Evolutionary conservation across 2,888 invertebrate species (phyloP), one percentile per base, ranked within the genome.

Genomic region (Junonia oenone): DNA sequence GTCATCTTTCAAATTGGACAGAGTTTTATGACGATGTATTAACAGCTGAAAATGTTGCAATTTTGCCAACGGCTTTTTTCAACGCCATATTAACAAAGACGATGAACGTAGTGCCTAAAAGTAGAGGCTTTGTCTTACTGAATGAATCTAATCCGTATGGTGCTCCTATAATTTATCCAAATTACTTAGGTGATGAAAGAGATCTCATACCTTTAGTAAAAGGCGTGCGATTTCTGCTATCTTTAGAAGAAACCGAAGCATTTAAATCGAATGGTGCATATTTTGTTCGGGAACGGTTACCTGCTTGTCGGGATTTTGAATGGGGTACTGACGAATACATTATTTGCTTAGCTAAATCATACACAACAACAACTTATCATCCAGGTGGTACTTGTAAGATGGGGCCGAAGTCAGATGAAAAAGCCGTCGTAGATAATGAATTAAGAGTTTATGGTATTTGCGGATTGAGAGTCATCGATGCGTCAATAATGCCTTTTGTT

Each of bases 381-480:
- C 81, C 77, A 0, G 76, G 72, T 0, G 86, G 86, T 0, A 75
- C 83, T 4, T 85, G 84, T 56, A 86, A 83, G 56, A n/a, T n/a
- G n/a, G n/a, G n/a, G n/a, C n/a, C n/a, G n/a, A n/a, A n/a, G n/a
- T n/a, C n/a, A n/a, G n/a, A n/a, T n/a, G n/a, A n/a, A n/a, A n/a
- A n/a, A n/a, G n/a, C n/a, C n/a, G n/a, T n/a, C n/a, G n/a, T n/a
- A n/a, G n/a, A n/a, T n/a, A n/a, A n/a, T n/a, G n/a, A n/a, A n/a
- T n/a, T n/a, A n/a, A n/a, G n/a, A n/a, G 93, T 96, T 0, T 91
- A 93, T 51, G 95, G 95, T 1, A 55, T 84, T 0, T 50, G 64
- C 9, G 78, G 90, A 1, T 70, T 94, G 0, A 87, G 96, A 51
- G 95, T 96, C 0, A 92, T 93, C 0, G 96, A 96, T n/a, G n/a